A percentile compares a stretch with the other conserved stretches of the same genome.
Evolutionary conservation across 1,140 invertebrate species (phyloP).

Genomic region (Drosophila sp.): DNA sequence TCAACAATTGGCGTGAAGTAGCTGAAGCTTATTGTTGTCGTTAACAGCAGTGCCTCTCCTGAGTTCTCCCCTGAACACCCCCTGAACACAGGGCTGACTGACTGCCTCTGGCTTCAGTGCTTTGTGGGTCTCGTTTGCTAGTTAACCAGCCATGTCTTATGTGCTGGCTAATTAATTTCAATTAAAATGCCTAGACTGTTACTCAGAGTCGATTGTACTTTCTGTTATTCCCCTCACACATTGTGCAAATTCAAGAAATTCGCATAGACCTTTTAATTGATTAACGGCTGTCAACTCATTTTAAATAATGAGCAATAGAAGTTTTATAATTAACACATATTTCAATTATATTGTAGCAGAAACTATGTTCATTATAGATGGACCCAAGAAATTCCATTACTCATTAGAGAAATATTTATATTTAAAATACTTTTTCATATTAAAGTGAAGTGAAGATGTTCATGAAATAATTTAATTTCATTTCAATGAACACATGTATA

Average conservation of each 20-base stretch:
- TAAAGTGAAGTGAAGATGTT: too few species aligned
- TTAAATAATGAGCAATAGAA: slow-evolving; percentile 28
- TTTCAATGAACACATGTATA: too few species aligned
- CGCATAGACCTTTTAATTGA: slow-evolving; percentile 74
- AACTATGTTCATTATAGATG: not conserved
- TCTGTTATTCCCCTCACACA: slow-evolving; percentile 12
- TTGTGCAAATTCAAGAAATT: slow-evolving; percentile 42
- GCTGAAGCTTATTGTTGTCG: slow-evolving; percentile 61
- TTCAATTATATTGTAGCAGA: slow-evolving; percentile 9
- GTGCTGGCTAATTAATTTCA: slow-evolving; percentile 78
- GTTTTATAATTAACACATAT: slow-evolving; percentile 46
- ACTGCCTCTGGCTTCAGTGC: not conserved
- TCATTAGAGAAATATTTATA: too few species aligned
- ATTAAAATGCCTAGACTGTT: slow-evolving; percentile 79
- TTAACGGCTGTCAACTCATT: slow-evolving; percentile 70
- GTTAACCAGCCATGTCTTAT: slow-evolving; percentile 64
- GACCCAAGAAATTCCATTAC: slow-evolving; percentile 4
- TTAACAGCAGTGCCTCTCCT: slow-evolving; percentile 15
- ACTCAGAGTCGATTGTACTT: slow-evolving; percentile 34
- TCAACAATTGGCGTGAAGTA: slow-evolving; percentile 80
- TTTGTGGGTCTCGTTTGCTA: slow-evolving; percentile 51
- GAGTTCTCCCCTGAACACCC: not conserved
- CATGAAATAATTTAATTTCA: too few species aligned
- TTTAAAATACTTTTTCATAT: too few species aligned
- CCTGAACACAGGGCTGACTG: not conserved